phyloP scores from a whole-genome alignment of 2,888 invertebrate species.

The Ganaspis brasiliensis region DNA sequence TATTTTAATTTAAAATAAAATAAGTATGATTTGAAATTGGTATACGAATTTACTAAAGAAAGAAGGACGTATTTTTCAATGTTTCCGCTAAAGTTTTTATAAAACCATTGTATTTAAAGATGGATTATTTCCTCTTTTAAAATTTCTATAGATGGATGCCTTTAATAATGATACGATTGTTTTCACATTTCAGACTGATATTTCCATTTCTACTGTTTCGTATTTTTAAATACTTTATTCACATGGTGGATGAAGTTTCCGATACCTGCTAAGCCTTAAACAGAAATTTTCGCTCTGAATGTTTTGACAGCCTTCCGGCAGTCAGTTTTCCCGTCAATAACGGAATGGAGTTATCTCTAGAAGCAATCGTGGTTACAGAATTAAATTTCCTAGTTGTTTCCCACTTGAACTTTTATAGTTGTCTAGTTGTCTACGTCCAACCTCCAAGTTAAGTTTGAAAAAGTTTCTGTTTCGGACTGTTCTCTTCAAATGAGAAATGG shows the following conservation, averaged over 20 bases:
- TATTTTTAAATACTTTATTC: slow-evolving; percentile 49
- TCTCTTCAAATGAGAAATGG: slow-evolving; percentile 6
- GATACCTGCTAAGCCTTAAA: slow-evolving; percentile 47
- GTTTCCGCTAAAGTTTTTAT: not conserved
- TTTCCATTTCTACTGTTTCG: too few species aligned
- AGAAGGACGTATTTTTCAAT: slow-evolving; percentile 7
- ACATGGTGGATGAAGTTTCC: slow-evolving; percentile 47
- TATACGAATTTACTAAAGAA: not conserved
- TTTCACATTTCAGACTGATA: slow-evolving; percentile 41
- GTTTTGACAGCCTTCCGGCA: slow-evolving; percentile 35
- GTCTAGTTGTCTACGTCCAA: not conserved
- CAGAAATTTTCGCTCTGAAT: slow-evolving; percentile 17
- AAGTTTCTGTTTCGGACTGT: not conserved
- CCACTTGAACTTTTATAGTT: slow-evolving; percentile 21
- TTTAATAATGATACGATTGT: slow-evolving; percentile 52
- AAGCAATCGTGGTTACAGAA: slow-evolving; percentile 32
- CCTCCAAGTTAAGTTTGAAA: not conserved
- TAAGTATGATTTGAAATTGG: not conserved
- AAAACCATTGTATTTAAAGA: slow-evolving; percentile 11
- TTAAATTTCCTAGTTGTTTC: slow-evolving; percentile 34
- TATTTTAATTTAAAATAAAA: not conserved
- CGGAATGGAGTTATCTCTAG: slow-evolving; percentile 10
- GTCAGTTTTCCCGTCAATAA: slow-evolving; percentile 30
- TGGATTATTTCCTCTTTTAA: not conserved
- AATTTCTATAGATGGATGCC: slow-evolving; percentile 40